Conservation (phyloP, 2,113 vertebrate species). For the Chrysemys picta region DNA sequence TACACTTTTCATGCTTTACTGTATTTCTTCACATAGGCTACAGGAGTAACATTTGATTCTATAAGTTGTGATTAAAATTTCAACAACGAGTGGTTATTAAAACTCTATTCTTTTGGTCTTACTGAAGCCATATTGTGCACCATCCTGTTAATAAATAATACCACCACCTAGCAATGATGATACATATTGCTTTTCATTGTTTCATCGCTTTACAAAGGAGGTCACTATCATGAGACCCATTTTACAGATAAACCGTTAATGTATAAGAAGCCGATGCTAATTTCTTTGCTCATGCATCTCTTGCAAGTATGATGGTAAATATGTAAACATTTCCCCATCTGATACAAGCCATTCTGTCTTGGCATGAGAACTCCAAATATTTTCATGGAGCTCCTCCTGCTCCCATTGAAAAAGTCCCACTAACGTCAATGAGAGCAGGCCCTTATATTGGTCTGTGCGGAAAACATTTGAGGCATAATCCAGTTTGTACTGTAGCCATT, state of each 20-base stretch:
- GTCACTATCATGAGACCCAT: neutral
- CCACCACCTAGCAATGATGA: neutral
- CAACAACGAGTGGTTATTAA: neutral
- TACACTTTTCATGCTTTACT: constrained; percentile 30
- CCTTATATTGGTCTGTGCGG: constrained; percentile 40
- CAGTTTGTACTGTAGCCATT: neutral
- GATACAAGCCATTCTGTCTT: constrained; percentile 24
- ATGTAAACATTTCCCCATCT: neutral
- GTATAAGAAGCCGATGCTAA: neutral
- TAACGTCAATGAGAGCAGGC: neutral
- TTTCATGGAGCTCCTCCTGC: neutral
- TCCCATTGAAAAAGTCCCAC: neutral
- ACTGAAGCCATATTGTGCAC: neutral
- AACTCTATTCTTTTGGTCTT: neutral
- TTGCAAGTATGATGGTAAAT: neutral
- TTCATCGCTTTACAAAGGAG: constrained; percentile 4
- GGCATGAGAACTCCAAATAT: constrained; percentile 43
- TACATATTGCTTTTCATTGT: neutral
- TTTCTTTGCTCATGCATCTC: neutral
- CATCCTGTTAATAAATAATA: neutral
- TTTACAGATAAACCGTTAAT: neutral
- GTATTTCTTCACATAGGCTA: neutral
- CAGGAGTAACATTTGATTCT: neutral
- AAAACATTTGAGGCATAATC: constrained; percentile 19
- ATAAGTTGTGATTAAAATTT: constrained; percentile 34